Evolutionary conservation across 2,797 vertebrate genomes (phyloP).

Genomic region (Clarias fuscus): DNA sequence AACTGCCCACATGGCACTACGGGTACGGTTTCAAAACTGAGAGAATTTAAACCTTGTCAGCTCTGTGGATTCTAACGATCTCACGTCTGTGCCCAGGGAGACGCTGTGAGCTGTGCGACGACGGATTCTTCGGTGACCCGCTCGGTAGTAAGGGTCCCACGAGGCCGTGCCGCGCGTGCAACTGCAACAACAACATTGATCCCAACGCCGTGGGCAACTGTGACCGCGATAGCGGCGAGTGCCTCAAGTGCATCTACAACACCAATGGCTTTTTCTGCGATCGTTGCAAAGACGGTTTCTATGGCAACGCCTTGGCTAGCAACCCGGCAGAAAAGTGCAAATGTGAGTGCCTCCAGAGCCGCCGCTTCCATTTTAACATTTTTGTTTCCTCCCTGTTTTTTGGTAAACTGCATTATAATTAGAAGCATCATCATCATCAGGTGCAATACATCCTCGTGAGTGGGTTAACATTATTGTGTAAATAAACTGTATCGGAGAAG

Average conservation of each 20-base stretch:
- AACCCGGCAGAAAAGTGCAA: conserved; percentile 84
- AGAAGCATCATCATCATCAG: no score
- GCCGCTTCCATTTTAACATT: background rate
- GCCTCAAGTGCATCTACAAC: conserved; percentile 94
- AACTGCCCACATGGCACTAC: conserved; percentile 91
- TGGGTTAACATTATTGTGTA: background rate
- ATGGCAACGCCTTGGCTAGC: conserved; percentile 81
- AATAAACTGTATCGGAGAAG: background rate
- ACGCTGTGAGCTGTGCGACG: conserved; percentile 93
- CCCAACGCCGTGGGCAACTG: conserved; percentile 95
- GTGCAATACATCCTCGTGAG: background rate
- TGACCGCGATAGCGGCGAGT: conserved; percentile 84
- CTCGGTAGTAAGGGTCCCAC: conserved; percentile 75
- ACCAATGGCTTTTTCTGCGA: conserved; percentile 91
- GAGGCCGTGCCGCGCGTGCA: conserved; percentile 84
- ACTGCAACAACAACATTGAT: conserved; percentile 93
- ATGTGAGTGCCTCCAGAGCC: conserved; percentile 67
- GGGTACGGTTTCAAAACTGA: conserved; percentile 68
- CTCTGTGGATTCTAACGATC: background rate
- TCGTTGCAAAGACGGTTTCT: conserved; percentile 89
- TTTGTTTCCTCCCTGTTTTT: background rate
- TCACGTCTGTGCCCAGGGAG: conserved; percentile 76
- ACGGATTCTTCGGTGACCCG: conserved; percentile 92
- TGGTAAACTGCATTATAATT: background rate
- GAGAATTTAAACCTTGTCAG: background rate